Base-by-base conservation (phyloP, 2,797 vertebrate species). In the Nothura maculosa region DNA sequence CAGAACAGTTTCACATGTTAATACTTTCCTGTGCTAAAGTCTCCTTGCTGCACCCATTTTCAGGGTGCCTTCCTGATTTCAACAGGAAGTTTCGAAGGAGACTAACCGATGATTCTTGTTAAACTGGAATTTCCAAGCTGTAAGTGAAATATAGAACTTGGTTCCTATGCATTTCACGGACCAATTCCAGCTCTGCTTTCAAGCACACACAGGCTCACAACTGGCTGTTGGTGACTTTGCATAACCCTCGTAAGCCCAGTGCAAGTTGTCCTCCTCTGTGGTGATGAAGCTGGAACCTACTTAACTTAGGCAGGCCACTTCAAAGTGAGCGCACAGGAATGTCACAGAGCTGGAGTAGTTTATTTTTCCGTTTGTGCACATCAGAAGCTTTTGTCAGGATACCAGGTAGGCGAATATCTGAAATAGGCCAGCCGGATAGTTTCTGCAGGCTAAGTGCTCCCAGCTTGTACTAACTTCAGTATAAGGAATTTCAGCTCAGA, bases 71-170 rank as follows among this genome's bases (percentile, higher is more conserved):
- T 87, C 76, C 86, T 66, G 88, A 75, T 80, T 48, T 57, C 81
- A 94, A 78, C 80, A 92, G 94, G 93, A 85, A 90, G 69, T 63
- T 81, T 57, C 17, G 64, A 90, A 79, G 60, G 72, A 87, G 45
- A 9, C 27, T 57, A 74, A 42, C 43, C 63, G 57, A 50, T 80
- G 72, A 38, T 93, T 93, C 89, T 72, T 7, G 91, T 30, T 54
- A 24, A 75, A 92, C 89, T 82, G 92, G 94, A 92, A 87, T 93
- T 96, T 96, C 91, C 82, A 83, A 93, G 25, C 42, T 14, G 1
- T 0, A 1, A 47, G 28, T 52, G 58, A 91, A 74, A 78, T 61
- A 24, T 79, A 72, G 34, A 87, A 85, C 79, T 87, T 90, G 87
- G 93, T 34, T 90, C 72, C 73, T 75, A 62, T 76, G 50, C 45